These are phyloP conservation scores for Halyomorpha halys DNA, from an alignment of 1,140 invertebrate genomes.

Conservation along the genomic window DNA sequence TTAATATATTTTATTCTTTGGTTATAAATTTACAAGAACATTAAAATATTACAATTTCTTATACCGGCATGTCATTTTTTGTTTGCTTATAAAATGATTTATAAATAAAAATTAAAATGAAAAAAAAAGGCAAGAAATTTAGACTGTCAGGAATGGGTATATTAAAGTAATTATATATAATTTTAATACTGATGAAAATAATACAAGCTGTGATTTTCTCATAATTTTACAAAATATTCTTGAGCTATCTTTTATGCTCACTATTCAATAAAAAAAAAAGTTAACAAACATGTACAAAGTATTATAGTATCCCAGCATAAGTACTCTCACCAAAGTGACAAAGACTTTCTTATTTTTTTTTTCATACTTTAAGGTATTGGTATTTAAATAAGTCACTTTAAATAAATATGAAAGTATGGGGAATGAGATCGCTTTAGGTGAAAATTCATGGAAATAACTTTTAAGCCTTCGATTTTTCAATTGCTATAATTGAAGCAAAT, in stretches of 20 bases:
- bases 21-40: slow-evolving; percentile 12
- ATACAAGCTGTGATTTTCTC: too few species aligned
- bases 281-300: background rate
- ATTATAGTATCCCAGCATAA: slow-evolving; percentile 13
- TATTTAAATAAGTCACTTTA: background rate
- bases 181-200: too few species aligned
- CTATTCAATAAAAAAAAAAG: too few species aligned
- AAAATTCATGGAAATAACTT: background rate
- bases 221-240: too few species aligned
- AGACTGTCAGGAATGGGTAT: too few species aligned
- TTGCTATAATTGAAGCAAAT: slow-evolving; percentile 13
- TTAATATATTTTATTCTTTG: slow-evolving; percentile 11
- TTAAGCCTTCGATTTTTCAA: background rate
- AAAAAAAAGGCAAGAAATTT: too few species aligned
- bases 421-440: background rate
- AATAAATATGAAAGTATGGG: background rate
- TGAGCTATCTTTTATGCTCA: too few species aligned
- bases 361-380: background rate
- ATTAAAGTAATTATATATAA: too few species aligned
- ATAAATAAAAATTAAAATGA: too few species aligned
- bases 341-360: slow-evolving; percentile 1
- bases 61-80: slow-evolving; percentile 4
- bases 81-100: too few species aligned
- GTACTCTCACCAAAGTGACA: slow-evolving; percentile 18
- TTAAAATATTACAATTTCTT: slow-evolving; percentile 8